Evolutionary conservation across 1,140 invertebrate genomes (phyloP), one percentile per base, ranked within the genome.

Genomic region (Portunus trituberculatus): DNA sequence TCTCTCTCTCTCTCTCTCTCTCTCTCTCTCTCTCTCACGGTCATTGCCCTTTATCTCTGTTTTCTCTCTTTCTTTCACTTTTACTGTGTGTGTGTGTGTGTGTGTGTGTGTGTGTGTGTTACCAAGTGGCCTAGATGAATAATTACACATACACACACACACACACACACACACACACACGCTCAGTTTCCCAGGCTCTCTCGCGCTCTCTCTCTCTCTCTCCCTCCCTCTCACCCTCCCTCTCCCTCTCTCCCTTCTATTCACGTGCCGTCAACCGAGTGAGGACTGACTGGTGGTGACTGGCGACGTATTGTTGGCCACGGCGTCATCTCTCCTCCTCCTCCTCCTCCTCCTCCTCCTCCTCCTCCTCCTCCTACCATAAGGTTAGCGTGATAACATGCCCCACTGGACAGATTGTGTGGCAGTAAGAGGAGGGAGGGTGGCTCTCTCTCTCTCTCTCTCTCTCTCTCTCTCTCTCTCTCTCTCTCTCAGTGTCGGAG

Each of bases 21-120:
- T 87, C 31, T 87, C 31, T 87, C 31, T 87, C 31, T 87, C 31
- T 87, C 31, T 87, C 31, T 31, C 4, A 48, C 20, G 67, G 67
- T 76, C 67, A 76, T 76, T n/a, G 67, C 67, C 67, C 67, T 76
- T 76, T 32, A n/a, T 87, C n/a, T 87, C 29, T 32, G 31, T 16
- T 87, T 10, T 87, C n/a, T 87, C 10, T 87, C 31, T 87, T n/a
- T 87, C 14, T 87, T 2, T 84, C 31, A 39, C 4, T 87, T 16
- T 52, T 39, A 52, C 20, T 91, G 89, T 91, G 89, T 91, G 45
- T 91, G 89, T 91, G 87, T 89, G 87, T 89, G 87, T 89, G 87
- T 89, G 89, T 91, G 89, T 91, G 89, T 91, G 89, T 91, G 89
- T 91, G 89, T 91, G 89, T 92, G 91, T 76, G 52, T 28, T 25